phyloP scores from a whole-genome alignment of 2,888 invertebrate species.

The Eumacrocentrus americanus region DNA sequence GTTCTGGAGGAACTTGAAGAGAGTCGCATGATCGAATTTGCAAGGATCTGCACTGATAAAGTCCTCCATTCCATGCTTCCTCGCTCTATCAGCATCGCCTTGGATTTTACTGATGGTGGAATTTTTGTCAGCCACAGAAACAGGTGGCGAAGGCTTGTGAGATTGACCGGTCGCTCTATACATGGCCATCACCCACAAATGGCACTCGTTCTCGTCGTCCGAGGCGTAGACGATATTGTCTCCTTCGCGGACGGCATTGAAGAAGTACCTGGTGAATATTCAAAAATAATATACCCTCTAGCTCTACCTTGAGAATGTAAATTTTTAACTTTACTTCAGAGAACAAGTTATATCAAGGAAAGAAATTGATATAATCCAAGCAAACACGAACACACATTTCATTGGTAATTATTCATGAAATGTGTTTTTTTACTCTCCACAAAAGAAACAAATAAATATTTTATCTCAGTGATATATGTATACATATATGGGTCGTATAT shows the following conservation, averaged over 20 bases:
- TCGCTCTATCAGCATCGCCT: conserved; percentile 94
- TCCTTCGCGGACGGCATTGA: conserved; percentile 98
- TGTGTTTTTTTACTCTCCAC: not conserved
- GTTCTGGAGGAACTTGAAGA: conserved; percentile 92
- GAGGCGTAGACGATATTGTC: conserved; percentile 96
- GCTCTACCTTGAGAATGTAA: no score
- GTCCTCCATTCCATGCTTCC: conserved; percentile 99
- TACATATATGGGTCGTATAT: no score
- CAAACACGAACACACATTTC: no score
- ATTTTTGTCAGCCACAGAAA: conserved; percentile 82
- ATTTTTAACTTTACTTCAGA: not conserved
- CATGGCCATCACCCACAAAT: conserved; percentile 99
- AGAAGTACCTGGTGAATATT: conserved; percentile 91
- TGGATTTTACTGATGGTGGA: conserved; percentile 86
- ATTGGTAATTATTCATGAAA: not conserved
- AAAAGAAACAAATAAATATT: not conserved
- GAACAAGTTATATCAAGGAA: no score
- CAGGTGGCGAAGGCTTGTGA: conserved; percentile 96
- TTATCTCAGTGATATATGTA: no score
- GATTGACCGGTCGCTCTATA: conserved; percentile 99
- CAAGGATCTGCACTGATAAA: conserved; percentile 99
- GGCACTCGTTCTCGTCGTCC: conserved; percentile 97
- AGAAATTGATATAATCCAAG: not conserved
- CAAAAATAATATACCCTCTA: no score
- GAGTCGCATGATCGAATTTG: conserved; percentile 91